Conservation (phyloP, 92 coral and sea anemone genomes). For the Desmophyllum pertusum region DNA sequence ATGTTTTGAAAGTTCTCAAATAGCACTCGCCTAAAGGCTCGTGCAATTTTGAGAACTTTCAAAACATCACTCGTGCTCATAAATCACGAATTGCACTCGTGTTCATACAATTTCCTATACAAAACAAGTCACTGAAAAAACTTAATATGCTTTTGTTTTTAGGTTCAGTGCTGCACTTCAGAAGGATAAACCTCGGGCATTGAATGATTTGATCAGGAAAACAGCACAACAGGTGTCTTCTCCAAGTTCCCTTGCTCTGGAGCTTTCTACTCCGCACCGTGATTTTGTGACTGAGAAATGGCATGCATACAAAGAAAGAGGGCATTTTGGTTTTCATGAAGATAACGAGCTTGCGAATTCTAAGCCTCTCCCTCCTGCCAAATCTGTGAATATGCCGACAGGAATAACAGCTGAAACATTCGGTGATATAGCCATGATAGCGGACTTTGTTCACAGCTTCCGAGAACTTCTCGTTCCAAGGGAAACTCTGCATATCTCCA, state of each 20-base stretch:
- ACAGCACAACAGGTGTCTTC: slow-evolving; percentile 51
- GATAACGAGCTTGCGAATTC: slow-evolving; percentile 65
- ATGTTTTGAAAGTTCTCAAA: too few relatives aligned
- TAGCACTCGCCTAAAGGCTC: too few relatives aligned
- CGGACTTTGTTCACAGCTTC: slow-evolving; percentile 75
- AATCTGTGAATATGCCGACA: slow-evolving; percentile 57
- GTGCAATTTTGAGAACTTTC: too few relatives aligned
- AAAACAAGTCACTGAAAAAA: too few relatives aligned
- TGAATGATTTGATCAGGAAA: slow-evolving; percentile 40
- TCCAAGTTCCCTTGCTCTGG: slow-evolving; percentile 29
- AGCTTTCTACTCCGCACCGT: slow-evolving; percentile 46
- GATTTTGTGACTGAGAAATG: slow-evolving; percentile 42
- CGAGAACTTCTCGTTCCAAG: slow-evolving; percentile 61
- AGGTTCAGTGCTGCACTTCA: slow-evolving; percentile 66
- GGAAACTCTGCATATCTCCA: slow-evolving; percentile 61
- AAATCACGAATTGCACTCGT: too few relatives aligned
- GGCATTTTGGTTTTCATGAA: slow-evolving; percentile 34
- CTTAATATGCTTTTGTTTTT: background rate
- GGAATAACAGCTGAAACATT: slow-evolving; percentile 62
- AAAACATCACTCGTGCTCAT: too few relatives aligned
- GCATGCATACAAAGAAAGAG: slow-evolving; percentile 40
- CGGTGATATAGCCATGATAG: slow-evolving; percentile 84
- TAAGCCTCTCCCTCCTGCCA: slow-evolving; percentile 75
- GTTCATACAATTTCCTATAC: too few relatives aligned
- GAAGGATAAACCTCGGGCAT: slow-evolving; percentile 45